Evolutionary conservation across 2,113 vertebrate genomes (phyloP).

Genomic region (Dermatemys mawii): DNA sequence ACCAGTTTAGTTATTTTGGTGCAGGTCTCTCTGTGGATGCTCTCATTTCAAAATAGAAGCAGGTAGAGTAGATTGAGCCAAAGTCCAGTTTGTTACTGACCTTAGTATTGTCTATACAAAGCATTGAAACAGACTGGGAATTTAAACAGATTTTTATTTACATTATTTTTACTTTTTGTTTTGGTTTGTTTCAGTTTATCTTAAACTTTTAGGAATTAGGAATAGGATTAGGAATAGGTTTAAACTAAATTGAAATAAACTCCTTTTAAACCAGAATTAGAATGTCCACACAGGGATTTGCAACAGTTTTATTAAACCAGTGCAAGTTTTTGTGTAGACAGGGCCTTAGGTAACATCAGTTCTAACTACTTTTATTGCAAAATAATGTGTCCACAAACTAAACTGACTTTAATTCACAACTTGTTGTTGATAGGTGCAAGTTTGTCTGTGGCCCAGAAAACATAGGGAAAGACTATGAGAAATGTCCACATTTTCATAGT

Average conservation of each 20-base stretch:
- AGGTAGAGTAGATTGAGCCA: background rate
- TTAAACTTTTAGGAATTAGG: background rate
- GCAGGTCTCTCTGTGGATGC: background rate
- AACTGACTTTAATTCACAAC: background rate
- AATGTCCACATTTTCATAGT: background rate
- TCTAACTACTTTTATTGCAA: slow-evolving; percentile 13
- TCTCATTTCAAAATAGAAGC: background rate
- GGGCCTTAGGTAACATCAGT: background rate
- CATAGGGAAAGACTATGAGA: slow-evolving; percentile 5
- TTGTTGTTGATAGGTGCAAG: background rate
- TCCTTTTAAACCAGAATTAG: background rate
- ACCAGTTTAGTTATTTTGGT: background rate
- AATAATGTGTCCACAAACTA: background rate
- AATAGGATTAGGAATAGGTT: background rate
- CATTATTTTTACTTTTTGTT: background rate
- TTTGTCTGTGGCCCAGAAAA: slow-evolving; percentile 22
- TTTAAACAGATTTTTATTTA: background rate
- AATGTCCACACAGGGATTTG: background rate
- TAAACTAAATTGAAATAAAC: background rate
- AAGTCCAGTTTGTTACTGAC: background rate
- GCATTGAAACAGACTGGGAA: background rate
- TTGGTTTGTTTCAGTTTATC: background rate
- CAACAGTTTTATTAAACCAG: background rate
- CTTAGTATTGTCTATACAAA: background rate
- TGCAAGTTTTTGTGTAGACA: background rate